Base-by-base conservation (phyloP, 2,797 vertebrate species). In the Sebastes iracundus region DNA sequence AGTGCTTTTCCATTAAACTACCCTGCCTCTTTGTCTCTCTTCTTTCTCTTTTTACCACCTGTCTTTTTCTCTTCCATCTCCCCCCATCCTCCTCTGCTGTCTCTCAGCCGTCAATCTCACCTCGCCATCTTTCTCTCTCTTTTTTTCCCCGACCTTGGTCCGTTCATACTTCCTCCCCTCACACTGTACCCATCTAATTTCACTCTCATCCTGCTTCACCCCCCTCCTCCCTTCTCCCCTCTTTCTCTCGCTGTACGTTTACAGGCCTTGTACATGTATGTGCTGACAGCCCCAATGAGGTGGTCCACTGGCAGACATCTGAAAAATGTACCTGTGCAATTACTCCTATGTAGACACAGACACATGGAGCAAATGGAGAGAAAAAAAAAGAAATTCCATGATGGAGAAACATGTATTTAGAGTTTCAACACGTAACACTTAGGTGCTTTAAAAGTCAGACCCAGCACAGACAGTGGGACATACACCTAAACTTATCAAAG, bases 241-340 rank as follows among this genome's bases (percentile, higher is more conserved):
- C 30, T 35, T 35, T 13, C 67, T 72, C 65, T 53, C 55, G 65
- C 63, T 64, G 63, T 90, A 88, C 52, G 5, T 92, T 92, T 88
- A 82, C 53, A 84, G 75, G 56, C 63, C 85, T 72, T 82, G 80
- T 27, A 42, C 63, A 46, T 65, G 63, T 88, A 87, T 79, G 90
- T 92, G 94, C 86, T 95, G 94, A 95, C 91, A 95, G 92, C 86
- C 64, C 78, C 91, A 93, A 89, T 88, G 87, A 91, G 90, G 92
- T 90, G 89, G 87, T 92, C 90, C 85, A 72, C 74, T 59, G 79
- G 78, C 83, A 94, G 92, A 93, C 90, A 93, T 93, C 88, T 90
- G 72, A 95, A 94, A 94, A 94, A 94, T 94, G 93, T 91, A 91
- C 86, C 82, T 77, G 83, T 65, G 83, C 84, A 92, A 92, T 94